Conservation (phyloP, 1,140 invertebrate species). For the Drosophila takahashii region DNA sequence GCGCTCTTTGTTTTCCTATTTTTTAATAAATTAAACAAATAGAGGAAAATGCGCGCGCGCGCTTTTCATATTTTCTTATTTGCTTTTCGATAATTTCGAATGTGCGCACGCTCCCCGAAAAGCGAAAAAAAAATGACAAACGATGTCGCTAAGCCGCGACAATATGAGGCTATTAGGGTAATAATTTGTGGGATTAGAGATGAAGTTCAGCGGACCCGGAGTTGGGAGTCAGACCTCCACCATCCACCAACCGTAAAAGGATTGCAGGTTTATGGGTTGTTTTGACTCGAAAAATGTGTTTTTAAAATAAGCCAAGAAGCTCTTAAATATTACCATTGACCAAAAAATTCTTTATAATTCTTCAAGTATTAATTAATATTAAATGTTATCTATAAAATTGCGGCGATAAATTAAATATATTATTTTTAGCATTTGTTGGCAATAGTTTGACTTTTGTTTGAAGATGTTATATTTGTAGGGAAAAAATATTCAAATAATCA, state of each 20-base stretch:
- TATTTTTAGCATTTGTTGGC: no score
- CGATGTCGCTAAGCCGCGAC: constrained; percentile 74
- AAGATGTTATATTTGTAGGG: no score
- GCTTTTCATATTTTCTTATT: constrained; percentile 71
- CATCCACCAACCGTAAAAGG: neutral
- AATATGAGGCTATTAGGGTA: constrained; percentile 74
- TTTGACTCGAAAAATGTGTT: neutral
- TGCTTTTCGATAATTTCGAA: constrained; percentile 68
- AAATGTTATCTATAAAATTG: no score
- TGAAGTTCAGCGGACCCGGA: constrained; percentile 8
- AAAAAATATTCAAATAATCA: no score
- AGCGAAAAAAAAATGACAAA: constrained; percentile 51
- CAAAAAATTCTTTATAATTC: no score
- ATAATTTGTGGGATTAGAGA: constrained; percentile 76
- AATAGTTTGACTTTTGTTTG: no score
- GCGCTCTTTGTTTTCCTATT: constrained; percentile 13
- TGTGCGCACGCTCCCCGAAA: constrained; percentile 33
- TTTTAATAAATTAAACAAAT: constrained; percentile 75
- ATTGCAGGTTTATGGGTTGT: neutral
- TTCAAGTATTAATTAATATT: no score
- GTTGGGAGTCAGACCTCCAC: neutral
- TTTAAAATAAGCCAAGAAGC: neutral
- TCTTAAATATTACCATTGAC: no score
- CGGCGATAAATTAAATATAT: no score
- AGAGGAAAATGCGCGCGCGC: constrained; percentile 23